These are phyloP conservation scores for Bellardia pandia DNA, from an alignment of 2,888 invertebrate genomes.

Conservation along the genomic window DNA sequence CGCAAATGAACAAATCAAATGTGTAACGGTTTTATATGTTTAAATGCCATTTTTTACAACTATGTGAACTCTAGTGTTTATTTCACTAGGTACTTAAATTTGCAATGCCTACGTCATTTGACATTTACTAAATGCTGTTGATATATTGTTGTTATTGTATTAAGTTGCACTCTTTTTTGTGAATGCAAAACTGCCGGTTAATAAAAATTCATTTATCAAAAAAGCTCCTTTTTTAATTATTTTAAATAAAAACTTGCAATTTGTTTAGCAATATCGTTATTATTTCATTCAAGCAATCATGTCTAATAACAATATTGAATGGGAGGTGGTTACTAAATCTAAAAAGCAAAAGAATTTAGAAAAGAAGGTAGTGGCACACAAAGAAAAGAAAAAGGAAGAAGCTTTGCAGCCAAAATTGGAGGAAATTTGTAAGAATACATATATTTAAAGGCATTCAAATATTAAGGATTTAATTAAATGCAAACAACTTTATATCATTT, in stretches of 20 bases:
- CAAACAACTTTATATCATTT: conserved; percentile 78
- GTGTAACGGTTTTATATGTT: not conserved
- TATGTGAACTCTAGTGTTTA: not conserved
- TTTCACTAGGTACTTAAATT: not conserved
- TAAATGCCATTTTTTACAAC: not conserved
- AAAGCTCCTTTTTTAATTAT: not conserved
- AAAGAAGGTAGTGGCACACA: conserved; percentile 84
- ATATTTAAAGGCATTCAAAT: conserved; percentile 80
- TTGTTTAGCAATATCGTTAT: conserved; percentile 40
- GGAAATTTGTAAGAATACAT: conserved; percentile 88
- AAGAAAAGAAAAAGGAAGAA: conserved; percentile 85
- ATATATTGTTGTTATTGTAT: conserved; percentile 33
- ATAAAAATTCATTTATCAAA: conserved; percentile 17
- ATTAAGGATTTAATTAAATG: not conserved
- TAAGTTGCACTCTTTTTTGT: conserved; percentile 48
- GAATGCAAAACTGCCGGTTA: conserved; percentile 58
- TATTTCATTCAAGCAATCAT: conserved; percentile 76
- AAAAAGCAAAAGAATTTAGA: conserved; percentile 86
- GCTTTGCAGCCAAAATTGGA: conserved; percentile 89
- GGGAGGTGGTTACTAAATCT: conserved; percentile 89
- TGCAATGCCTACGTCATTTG: conserved; percentile 67
- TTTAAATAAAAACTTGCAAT: conserved; percentile 13
- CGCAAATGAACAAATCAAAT: not conserved
- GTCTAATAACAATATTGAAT: conserved; percentile 85
- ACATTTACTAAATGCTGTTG: conserved; percentile 44